phyloP scores from a whole-genome alignment of 2,888 invertebrate species.

The Balanococcus diminutus region DNA sequence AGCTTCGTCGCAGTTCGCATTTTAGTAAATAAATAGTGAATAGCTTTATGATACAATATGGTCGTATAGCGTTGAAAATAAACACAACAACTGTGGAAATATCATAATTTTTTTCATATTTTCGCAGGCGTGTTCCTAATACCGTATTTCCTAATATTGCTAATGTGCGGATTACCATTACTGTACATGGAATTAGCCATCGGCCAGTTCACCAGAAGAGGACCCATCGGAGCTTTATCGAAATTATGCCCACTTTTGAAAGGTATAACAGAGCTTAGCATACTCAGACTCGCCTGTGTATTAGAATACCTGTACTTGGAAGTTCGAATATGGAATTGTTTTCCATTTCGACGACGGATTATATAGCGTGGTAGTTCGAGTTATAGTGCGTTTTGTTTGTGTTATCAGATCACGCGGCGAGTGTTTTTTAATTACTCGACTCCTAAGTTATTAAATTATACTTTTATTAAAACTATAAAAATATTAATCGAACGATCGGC shows the following conservation, averaged over 20 bases:
- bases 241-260: constrained; percentile 91
- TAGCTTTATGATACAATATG: not conserved
- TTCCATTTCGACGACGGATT: too few relatives aligned
- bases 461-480: constrained; percentile 2
- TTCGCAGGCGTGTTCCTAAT: constrained; percentile 88
- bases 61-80: not conserved
- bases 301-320: too few relatives aligned
- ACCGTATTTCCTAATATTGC: constrained; percentile 89
- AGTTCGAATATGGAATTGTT: too few relatives aligned
- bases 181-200: constrained; percentile 92
- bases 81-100: constrained; percentile 12
- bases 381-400: too few relatives aligned
- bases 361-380: not conserved
- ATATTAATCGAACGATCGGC: not conserved
- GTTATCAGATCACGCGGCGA: not conserved
- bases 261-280: too few relatives aligned
- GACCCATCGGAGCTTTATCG: constrained; percentile 88
- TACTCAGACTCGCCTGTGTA: too few relatives aligned
- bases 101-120: not conserved
- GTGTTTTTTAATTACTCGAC: not conserved
- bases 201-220: constrained; percentile 90
- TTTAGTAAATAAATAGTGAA: not conserved
- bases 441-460: not conserved
- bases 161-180: constrained; percentile 89
- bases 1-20: not conserved